Evolutionary conservation across 2,113 vertebrate genomes (phyloP), one percentile per base, ranked within the genome.

Genomic region (Bothrops jararaca): DNA sequence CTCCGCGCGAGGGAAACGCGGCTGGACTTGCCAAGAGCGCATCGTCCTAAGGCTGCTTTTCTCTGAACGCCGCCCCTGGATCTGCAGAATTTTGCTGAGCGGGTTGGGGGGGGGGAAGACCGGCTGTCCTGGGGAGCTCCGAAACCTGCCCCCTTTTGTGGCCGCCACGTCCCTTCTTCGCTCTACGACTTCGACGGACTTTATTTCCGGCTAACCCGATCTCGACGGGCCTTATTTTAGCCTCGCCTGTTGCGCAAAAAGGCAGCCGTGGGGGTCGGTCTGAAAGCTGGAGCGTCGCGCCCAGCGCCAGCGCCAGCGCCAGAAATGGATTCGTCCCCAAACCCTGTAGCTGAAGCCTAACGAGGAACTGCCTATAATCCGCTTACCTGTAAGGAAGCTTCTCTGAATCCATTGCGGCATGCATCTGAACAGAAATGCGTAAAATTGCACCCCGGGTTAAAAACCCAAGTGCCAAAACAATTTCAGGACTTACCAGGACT

Each of bases 101-200:
- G 10, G 7, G 15, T 20, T 8, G 6, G 1, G 0, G 48, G 13
- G 8, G 5, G 8, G 18, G 7, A 6, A 1, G 48, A 26, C 9
- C 13, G 15, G 24, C 18, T 85, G n/a, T 3, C 22, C 11, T 15
- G 53, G 1, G 34, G 6, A 20, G 69, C 3, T 39, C 18, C 18
- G 18, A 39, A 39, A 39, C 18, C 18, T 39, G 18, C 18, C 34
- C 13, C 5, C 48, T 50, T 74, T 87, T 6, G 45, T 54, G 11
- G 2, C 48, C 11, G 48, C 86, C 12, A 48, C 23, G 24, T 18
- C 3, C 9, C 90, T 85, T 20, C n/a, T 50, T 56, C 54, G n/a
- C 54, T 54, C 64, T 26, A 29, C 15, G 23, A 56, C 52, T 56
- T 26, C 53, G 45, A 24, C 29, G 8, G 80, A 23, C 22, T 54